These are phyloP conservation scores for Alouatta palliata DNA, from an alignment of 2,113 vertebrate genomes.

Conservation along the genomic window DNA sequence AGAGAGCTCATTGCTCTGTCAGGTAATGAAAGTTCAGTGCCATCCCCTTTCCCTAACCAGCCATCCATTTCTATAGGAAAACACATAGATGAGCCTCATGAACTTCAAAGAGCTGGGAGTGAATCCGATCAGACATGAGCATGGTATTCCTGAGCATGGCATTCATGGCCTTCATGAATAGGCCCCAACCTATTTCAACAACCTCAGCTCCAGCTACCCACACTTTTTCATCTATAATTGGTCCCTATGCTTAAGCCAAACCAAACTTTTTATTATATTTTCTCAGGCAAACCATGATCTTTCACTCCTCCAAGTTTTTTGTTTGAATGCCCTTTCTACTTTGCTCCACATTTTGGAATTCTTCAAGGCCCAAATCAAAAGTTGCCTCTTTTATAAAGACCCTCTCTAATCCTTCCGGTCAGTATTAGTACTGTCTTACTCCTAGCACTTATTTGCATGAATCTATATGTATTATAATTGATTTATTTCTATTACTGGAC, in stretches of 20 bases:
- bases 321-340: background rate
- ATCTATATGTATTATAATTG: background rate
- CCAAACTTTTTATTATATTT: background rate
- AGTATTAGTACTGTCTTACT: background rate
- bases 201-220: background rate
- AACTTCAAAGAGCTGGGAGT: background rate
- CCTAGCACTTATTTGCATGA: background rate
- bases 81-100: background rate
- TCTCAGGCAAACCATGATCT: background rate
- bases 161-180: background rate
- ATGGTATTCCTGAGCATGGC: background rate
- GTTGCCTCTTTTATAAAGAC: background rate
- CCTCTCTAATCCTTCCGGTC: background rate
- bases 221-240: conserved; percentile 30
- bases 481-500: background rate
- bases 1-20: background rate
- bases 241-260: background rate
- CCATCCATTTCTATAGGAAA: background rate
- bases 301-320: background rate
- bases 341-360: background rate
- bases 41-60: background rate
- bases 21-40: background rate
- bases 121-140: background rate
- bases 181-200: background rate
- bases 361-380: background rate